Evolutionary conservation across 2,797 vertebrate genomes (phyloP).

Genomic region (Euphonia xanthogaster): DNA sequence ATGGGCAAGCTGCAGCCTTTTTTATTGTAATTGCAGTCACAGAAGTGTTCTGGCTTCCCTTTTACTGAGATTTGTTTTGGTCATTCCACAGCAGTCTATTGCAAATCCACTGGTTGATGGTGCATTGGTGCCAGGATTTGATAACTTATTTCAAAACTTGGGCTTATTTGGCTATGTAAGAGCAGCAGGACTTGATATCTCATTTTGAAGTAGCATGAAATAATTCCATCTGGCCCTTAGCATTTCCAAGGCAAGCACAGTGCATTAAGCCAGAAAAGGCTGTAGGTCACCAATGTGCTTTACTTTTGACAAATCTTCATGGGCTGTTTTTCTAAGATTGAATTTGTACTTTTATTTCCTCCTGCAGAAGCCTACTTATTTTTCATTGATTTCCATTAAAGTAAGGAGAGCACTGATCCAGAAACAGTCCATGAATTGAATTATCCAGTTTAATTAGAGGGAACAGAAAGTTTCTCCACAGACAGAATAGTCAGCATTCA

Average conservation of each 20-base stretch:
- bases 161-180: background rate
- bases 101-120: background rate
- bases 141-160: background rate
- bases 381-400: conserved; percentile 74
- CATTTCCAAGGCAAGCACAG: background rate
- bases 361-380: conserved; percentile 49
- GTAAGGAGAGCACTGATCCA: conserved; percentile 65
- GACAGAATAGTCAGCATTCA: conserved; percentile 50
- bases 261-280: background rate
- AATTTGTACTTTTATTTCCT: conserved; percentile 63
- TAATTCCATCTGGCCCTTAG: background rate
- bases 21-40: background rate
- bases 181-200: background rate
- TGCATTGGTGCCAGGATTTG: background rate
- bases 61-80: background rate
- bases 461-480: conserved; percentile 62
- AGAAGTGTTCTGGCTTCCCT: background rate
- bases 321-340: conserved; percentile 58
- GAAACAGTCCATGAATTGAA: conserved; percentile 71
- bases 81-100: background rate
- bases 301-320: conserved; percentile 25
- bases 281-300: background rate
- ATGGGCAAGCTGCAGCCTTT: background rate
- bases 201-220: background rate
- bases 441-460: conserved; percentile 76